Evolutionary conservation across 2,113 vertebrate genomes (phyloP), one percentile per base, ranked within the genome.

Genomic region (Xenus cinereus): DNA sequence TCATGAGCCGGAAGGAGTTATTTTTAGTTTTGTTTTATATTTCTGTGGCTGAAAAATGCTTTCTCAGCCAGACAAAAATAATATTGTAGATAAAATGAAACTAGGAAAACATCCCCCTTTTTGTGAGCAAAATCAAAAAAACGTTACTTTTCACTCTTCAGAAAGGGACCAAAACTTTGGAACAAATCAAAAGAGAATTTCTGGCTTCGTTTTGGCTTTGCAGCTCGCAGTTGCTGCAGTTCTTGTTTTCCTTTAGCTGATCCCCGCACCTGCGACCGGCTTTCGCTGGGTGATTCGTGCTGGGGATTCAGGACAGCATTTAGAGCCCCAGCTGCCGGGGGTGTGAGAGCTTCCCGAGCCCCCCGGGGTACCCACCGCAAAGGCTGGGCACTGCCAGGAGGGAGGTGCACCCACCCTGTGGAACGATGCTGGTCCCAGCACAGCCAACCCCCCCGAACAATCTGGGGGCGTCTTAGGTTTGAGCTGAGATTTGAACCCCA

Each of bases 161-260:
- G 32, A 86, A 57, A 32, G 7, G 33, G 33, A 62, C 64, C 9
- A 4, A 11, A 91, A 85, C 22, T 88, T 93, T 3, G 20, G 26
- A 66, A 43, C 35, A 54, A 76, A 77, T 35, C 33, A 39, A 45
- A 84, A 84, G 20, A 57, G n/a, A 62, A 43, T 6, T 10, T 33
- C 72, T 32, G 21, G 28, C 23, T 76, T 35, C 43, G 0, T 45
- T 22, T 14, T 43, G 56, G 39, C 57, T 85, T 37, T 62, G 84
- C 69, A 79, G 63, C 14, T 7, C 4, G 17, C 0, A 0, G 39
- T 26, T 2, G 1, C 43, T 2, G 22, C 3, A 0, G 21, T 39
- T 80, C 64, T n/a, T 27, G 62, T 43, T 80, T 73, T 53, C 5
- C n/a, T 50, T 28, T 16, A 1, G 27, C 41, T 11, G 59, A 51